A percentile compares a stretch with the other conserved stretches of the same genome.
phyloP scores from a whole-genome alignment of 2,888 invertebrate genomes.

The Crossocerus cetratus region DNA sequence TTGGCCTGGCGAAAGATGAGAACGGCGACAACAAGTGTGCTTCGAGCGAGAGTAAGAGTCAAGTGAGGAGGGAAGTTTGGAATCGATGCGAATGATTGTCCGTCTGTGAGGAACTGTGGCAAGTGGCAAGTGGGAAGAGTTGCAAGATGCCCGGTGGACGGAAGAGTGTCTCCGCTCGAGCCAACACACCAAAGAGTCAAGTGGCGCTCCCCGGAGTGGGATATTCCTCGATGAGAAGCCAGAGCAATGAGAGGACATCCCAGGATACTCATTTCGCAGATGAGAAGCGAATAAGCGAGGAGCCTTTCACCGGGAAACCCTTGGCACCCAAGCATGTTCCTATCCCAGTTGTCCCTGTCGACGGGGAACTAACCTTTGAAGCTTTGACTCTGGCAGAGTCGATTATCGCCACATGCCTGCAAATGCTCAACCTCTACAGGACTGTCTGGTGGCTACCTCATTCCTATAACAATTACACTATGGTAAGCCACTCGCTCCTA shows the following conservation, averaged over 20 bases:
- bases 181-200: conserved; percentile 75
- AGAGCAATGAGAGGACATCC: conserved; percentile 49
- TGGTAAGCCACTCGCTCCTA: conserved; percentile 82
- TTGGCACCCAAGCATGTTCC: conserved; percentile 88
- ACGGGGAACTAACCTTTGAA: conserved; percentile 91
- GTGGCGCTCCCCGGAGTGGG: conserved; percentile 35
- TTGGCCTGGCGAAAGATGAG: too few species aligned
- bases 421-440: conserved; percentile 95
- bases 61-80: too few species aligned
- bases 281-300: conserved; percentile 69
- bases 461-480: conserved; percentile 90
- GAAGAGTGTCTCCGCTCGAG: conserved; percentile 69
- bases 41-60: too few species aligned
- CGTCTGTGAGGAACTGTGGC: too few species aligned
- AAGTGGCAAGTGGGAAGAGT: too few species aligned
- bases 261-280: conserved; percentile 16
- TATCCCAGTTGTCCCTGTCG: conserved; percentile 87
- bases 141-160: conserved; percentile 74
- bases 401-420: conserved; percentile 87
- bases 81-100: too few species aligned
- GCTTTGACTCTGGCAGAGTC: conserved; percentile 89
- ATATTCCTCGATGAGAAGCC: conserved; percentile 44
- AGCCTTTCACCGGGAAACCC: conserved; percentile 73
- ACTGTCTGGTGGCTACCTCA: conserved; percentile 99
- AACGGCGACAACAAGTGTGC: too few species aligned